Conservation (phyloP, 2,888 invertebrate genomes). For the Ditula angustiorana region DNA sequence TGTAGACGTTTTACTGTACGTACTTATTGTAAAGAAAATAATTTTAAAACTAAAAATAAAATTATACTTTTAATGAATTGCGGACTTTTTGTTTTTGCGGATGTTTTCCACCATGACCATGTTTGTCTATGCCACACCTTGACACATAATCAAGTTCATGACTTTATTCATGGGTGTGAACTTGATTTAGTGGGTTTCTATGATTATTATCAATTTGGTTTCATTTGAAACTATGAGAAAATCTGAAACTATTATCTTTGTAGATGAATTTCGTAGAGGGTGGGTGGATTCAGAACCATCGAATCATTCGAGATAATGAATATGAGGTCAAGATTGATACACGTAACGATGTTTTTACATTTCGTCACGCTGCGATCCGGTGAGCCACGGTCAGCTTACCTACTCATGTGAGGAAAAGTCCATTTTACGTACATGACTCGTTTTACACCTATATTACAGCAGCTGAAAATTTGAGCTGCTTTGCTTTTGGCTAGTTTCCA, state of each 20-base stretch:
- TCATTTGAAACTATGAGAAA: too few species aligned
- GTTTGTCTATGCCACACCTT: too few species aligned
- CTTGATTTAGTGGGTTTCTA: too few species aligned
- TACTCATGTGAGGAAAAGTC: conserved; percentile 39
- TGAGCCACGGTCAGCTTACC: conserved; percentile 34
- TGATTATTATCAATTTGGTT: too few species aligned
- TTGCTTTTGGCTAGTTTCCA: neutral
- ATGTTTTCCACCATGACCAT: too few species aligned
- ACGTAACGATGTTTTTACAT: conserved; percentile 45
- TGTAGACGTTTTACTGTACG: neutral
- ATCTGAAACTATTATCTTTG: neutral
- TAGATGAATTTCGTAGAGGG: neutral
- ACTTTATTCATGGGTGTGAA: too few species aligned
- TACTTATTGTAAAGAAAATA: too few species aligned
- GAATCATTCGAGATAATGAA: conserved; percentile 24
- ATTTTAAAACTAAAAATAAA: too few species aligned
- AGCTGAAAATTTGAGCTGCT: neutral
- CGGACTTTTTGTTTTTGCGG: too few species aligned
- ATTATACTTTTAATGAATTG: too few species aligned
- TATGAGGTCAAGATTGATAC: conserved; percentile 37
- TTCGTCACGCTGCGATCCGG: conserved; percentile 43
- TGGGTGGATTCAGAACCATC: neutral
- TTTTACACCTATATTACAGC: neutral
- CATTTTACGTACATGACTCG: conserved; percentile 1
- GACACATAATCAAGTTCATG: too few species aligned